Evolutionary conservation across 2,113 vertebrate species (phyloP), one percentile per base, ranked within the genome.

Genomic region (Butorides virescens): DNA sequence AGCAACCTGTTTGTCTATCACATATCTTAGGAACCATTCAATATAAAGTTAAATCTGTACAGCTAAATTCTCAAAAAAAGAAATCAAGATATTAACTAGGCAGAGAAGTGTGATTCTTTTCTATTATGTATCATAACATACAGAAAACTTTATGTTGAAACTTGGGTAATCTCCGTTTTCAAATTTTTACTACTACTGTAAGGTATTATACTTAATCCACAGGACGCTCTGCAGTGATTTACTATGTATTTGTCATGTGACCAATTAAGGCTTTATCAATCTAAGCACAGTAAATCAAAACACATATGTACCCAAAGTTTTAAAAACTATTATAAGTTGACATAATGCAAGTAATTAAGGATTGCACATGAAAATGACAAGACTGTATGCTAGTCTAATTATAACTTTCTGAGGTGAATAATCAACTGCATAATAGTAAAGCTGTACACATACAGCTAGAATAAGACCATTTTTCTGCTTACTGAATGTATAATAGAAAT

Each of bases 401-500:
- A 36, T 25, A 84, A 53, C 47, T 77, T 88, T 84, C 85, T 50
- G 56, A 93, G 71, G 32, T 37, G 13, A 95, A 70, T 37, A 49
- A 6, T 80, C n/a, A 70, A 37, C n/a, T 2, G 2, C 2, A 2
- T 22, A 50, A 50, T 93, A 83, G 23, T 62, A 46, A 88, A 89
- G 26, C 21, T 80, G 32, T 27, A 77, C 9, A 58, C 11, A 15
- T 32, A 42, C 7, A 59, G 37, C n/a, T 84, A 66, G 39, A 88
- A 42, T 17, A 89, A 90, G 29, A 65, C 19, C 22, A 50, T 39
- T 82, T 32, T 92, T 59, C 76, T 88, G 22, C 50, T 93, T 61
- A 73, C 19, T 80, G 58, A 78, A 76, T 37, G 44, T 27, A 49
- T 61, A 88, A 73, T 19, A 86, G 47, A 96, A 97, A 88, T 73